A percentile compares a stretch with the other conserved stretches of the same genome.
Evolutionary conservation across 2,888 invertebrate genomes (phyloP).

Genomic region (Drosophila basisetae): DNA sequence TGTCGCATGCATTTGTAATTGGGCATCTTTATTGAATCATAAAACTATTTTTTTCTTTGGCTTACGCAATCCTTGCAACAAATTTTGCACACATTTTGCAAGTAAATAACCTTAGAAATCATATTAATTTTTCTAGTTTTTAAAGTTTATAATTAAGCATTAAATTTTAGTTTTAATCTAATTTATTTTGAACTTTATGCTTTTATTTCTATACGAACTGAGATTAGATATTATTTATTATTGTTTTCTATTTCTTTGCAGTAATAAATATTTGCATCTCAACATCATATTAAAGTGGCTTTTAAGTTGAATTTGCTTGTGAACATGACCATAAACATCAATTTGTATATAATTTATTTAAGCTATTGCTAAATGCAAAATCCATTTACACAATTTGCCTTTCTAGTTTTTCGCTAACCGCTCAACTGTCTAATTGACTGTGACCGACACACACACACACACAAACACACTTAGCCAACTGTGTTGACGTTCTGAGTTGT

Average conservation of each 20-base stretch:
- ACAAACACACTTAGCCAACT: not conserved
- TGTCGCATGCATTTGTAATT: not conserved
- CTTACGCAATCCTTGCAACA: not conserved
- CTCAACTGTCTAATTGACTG: constrained; percentile 54
- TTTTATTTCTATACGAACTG: rapidly evolving
- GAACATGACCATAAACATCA: not conserved
- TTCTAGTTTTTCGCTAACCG: constrained; percentile 25
- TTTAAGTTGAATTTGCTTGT: not conserved
- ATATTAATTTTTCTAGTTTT: not conserved
- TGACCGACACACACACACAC: constrained; percentile 22
- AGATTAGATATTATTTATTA: not conserved
- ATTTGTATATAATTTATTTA: not conserved
- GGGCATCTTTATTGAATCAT: not conserved
- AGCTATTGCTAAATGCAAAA: not conserved
- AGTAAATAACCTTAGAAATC: not conserved
- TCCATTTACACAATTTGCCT: constrained; percentile 18
- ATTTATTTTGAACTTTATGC: not conserved
- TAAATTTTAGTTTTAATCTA: not conserved
- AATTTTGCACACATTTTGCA: not conserved
- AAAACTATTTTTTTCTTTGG: not conserved
- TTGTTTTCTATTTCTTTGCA: not conserved
- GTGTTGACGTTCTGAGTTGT: constrained; percentile 57
- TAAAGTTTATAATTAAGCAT: not conserved
- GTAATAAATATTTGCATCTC: not conserved
- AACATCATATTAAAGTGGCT: not conserved